Evolutionary conservation across 2,888 invertebrate genomes (phyloP).

Genomic region (Cheilosia urbana): DNA sequence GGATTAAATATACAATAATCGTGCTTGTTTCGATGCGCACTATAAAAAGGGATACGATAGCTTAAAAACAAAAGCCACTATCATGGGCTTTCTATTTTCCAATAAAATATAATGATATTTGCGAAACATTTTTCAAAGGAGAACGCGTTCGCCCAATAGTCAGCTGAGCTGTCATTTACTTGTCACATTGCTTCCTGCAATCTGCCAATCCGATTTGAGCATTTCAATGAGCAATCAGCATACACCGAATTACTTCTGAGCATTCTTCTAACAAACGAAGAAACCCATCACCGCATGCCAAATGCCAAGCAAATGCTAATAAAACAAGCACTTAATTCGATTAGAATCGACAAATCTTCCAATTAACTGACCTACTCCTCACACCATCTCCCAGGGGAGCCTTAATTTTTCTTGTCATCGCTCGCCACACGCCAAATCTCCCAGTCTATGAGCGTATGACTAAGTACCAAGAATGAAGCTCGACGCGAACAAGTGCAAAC

Average conservation of each 20-base stretch:
- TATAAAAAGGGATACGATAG: too few species aligned
- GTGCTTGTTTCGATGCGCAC: too few species aligned
- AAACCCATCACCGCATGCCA: slow-evolving; percentile 13
- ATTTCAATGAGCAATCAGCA: too few species aligned
- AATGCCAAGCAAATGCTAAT: slow-evolving; percentile 51
- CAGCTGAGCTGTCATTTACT: too few species aligned
- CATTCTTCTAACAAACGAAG: slow-evolving; percentile 21
- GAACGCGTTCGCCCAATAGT: too few species aligned
- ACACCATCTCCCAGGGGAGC: slow-evolving; percentile 53
- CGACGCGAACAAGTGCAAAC: slow-evolving; percentile 16
- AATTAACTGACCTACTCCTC: slow-evolving; percentile 71
- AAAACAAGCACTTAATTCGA: slow-evolving; percentile 68
- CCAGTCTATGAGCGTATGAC: not conserved
- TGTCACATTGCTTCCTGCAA: too few species aligned
- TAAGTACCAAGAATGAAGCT: slow-evolving; percentile 61
- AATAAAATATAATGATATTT: too few species aligned
- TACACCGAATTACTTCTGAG: slow-evolving; percentile 12
- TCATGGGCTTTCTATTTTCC: too few species aligned
- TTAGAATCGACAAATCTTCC: slow-evolving; percentile 68
- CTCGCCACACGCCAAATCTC: slow-evolving; percentile 4
- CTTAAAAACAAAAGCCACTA: too few species aligned
- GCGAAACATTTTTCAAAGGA: too few species aligned
- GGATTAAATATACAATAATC: too few species aligned
- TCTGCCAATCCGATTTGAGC: not conserved
- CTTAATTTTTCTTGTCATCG: slow-evolving; percentile 36